Evolutionary conservation across 2,888 invertebrate species (phyloP), one percentile per base, ranked within the genome.

Genomic region (Rotaria sp.): DNA sequence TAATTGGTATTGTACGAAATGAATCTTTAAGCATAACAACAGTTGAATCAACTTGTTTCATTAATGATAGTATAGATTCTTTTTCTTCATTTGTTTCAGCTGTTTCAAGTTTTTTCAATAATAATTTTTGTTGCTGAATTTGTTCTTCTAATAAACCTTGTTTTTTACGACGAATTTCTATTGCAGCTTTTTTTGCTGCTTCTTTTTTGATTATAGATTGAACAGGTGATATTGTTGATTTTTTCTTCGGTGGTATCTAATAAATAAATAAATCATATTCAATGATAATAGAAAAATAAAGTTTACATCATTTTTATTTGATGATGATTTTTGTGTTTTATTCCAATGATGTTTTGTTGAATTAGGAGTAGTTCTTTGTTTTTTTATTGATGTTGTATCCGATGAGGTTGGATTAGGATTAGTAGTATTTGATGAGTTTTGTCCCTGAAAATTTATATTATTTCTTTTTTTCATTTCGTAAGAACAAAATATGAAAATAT

Each of bases 101-200:
- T 45, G n/a, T n/a, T 45, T 80, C 80, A 26, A 80, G 45, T 80
- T 80, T 80, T 45, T 80, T 80, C 13, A 80, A 45, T 80, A 80
- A 45, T n/a, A 45, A 45, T 45, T 80, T 80, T 80, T 80, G 80
- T n/a, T 80, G 80, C n/a, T 80, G 80, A 80, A 80, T 80, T 80
- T 80, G 80, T 80, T 41, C 45, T 45, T 80, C 45, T 15, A 80
- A 80, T n/a, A 80, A 80, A n/a, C n/a, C 80, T n/a, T 80, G 80
- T n/a, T 80, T 41, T 45, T 45, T 41, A n/a, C 80, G 80, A 26
- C 80, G 80, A 80, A 80, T 80, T 80, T 80, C 80, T 21, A 80
- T 67, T 1, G 67, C 80, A 26, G 41, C 45, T 45, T 80, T 80
- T n/a, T 80, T 80, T 15, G 45, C 80, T 45, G 45, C 80, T n/a